These are phyloP conservation scores for Minunthozetes semirufus DNA, from an alignment of 2,888 invertebrate species.

Conservation along the genomic window DNA sequence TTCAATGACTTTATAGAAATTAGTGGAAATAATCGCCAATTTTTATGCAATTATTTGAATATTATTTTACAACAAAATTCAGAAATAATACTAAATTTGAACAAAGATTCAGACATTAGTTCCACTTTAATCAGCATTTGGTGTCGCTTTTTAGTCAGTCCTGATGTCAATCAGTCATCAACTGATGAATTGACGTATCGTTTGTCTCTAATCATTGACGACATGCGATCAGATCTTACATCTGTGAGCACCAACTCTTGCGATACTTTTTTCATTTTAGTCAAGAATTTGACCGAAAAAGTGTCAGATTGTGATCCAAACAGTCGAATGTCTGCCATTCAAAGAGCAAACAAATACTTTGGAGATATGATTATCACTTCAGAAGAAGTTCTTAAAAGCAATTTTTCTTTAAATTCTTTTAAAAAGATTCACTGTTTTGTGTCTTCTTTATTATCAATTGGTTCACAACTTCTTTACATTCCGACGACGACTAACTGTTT, in stretches of 20 bases:
- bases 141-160: slow-evolving; percentile 14
- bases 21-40: background rate
- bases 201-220: background rate
- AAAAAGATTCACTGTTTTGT: background rate
- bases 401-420: background rate
- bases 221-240: background rate
- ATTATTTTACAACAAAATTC: background rate
- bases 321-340: background rate
- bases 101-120: background rate
- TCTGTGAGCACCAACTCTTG: background rate
- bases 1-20: background rate
- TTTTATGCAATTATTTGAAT: background rate
- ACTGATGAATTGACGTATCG: background rate
- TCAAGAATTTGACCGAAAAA: background rate
- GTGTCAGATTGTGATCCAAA: background rate
- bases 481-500: background rate
- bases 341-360: background rate
- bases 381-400: background rate
- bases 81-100: background rate
- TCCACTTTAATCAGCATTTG: background rate
- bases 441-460: slow-evolving; percentile 1
- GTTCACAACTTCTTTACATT: background rate
- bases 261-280: background rate
- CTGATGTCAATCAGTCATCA: background rate
- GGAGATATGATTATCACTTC: background rate